These are phyloP conservation scores for Rotaria macrura DNA, from an alignment of 2,888 invertebrate species.

Conservation along the genomic window DNA sequence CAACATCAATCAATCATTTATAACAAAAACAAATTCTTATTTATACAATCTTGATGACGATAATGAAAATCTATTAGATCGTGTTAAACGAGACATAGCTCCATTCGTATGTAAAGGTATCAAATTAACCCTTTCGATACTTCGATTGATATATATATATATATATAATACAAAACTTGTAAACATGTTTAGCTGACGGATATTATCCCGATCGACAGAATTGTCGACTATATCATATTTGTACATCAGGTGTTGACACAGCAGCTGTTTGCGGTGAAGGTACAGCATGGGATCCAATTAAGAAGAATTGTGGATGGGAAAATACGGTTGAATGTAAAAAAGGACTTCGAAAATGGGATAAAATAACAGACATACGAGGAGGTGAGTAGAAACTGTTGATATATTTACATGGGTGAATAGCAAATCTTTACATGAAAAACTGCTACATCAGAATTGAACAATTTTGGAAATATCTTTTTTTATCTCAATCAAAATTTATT, in stretches of 20 bases:
- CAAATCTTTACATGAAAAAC: no score
- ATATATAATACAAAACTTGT: background rate
- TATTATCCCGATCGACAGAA: slow-evolving; percentile 31
- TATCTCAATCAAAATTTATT: no score
- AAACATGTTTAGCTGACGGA: slow-evolving; percentile 10
- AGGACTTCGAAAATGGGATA: slow-evolving; percentile 26
- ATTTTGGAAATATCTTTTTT: no score
- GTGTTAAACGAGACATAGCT: background rate
- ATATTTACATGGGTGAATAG: no score
- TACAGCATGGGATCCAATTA: slow-evolving; percentile 24
- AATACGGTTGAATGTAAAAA: slow-evolving; percentile 32
- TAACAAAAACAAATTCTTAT: background rate
- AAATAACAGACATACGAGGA: slow-evolving; percentile 32
- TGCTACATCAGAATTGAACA: no score
- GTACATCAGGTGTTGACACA: slow-evolving; percentile 22
- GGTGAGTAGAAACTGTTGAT: background rate
- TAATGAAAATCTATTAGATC: background rate
- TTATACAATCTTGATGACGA: background rate
- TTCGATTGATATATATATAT: no score
- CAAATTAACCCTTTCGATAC: no score
- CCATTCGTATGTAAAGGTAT: slow-evolving; percentile 11
- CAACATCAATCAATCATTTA: background rate
- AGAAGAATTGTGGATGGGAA: slow-evolving; percentile 28
- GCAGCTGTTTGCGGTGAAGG: slow-evolving; percentile 26
- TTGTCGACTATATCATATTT: slow-evolving; percentile 31